phyloP scores from a whole-genome alignment of 2,888 invertebrate species.

The Anorthoa munda region DNA sequence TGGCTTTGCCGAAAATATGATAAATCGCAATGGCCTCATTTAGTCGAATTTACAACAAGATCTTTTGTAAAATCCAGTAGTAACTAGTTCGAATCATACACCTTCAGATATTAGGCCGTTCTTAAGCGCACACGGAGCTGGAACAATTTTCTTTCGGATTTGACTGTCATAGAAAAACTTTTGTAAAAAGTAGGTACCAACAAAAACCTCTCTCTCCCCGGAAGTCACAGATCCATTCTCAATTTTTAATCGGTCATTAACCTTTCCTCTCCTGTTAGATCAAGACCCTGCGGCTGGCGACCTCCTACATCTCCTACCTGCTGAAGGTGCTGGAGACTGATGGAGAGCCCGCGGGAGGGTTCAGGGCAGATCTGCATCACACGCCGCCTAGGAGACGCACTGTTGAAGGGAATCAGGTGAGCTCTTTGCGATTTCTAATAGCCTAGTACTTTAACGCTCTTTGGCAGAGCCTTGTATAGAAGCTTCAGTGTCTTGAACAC shows the following conservation, averaged over 20 bases:
- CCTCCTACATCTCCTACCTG: conserved; percentile 97
- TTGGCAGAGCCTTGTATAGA: too few species aligned
- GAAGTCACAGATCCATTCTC: conserved; percentile 54
- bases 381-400: conserved; percentile 86
- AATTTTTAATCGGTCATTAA: conserved; percentile 67
- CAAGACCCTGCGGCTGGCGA: conserved; percentile 98
- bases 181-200: conserved; percentile 28
- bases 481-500: background rate
- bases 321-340: conserved; percentile 97
- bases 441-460: conserved; percentile 15
- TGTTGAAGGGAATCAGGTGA: conserved; percentile 77
- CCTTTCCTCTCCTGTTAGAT: conserved; percentile 92
- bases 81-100: too few species aligned
- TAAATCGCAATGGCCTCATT: too few species aligned
- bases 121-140: too few species aligned
- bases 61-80: too few species aligned
- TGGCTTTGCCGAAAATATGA: too few species aligned
- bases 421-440: conserved; percentile 1
- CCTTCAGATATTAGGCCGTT: too few species aligned
- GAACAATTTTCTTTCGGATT: too few species aligned
- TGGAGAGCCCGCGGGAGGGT: conserved; percentile 95
- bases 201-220: conserved; percentile 13
- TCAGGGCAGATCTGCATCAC: conserved; percentile 95
- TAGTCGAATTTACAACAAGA: too few species aligned
- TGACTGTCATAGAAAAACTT: too few species aligned